Evolutionary conservation across 2,113 vertebrate species (phyloP).

Genomic region (Plecturocebus donacophilus): DNA sequence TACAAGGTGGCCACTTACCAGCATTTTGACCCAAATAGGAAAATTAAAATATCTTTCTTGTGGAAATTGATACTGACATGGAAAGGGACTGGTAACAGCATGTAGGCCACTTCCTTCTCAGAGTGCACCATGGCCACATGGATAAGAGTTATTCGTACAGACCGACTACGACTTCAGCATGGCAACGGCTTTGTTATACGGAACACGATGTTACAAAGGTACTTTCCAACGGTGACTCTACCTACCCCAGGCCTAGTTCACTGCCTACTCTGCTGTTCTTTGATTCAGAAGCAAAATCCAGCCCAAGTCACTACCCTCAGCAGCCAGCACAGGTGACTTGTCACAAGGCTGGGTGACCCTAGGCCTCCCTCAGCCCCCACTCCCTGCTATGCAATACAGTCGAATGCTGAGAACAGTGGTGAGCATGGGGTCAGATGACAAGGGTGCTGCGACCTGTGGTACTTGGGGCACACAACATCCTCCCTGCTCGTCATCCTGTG

Average conservation of each 20-base stretch:
- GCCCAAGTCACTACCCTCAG: background rate
- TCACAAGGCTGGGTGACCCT: background rate
- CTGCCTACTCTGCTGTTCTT: background rate
- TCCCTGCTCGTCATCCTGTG: too few species aligned
- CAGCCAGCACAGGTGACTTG: background rate
- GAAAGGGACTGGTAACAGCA: background rate
- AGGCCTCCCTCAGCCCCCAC: background rate
- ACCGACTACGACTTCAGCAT: background rate
- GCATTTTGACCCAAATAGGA: background rate
- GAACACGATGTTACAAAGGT: background rate
- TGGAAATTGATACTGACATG: background rate
- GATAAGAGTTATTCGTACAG: fast-evolving
- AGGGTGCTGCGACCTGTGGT: too few species aligned
- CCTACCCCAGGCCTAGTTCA: background rate
- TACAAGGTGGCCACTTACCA: background rate
- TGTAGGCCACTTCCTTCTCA: background rate
- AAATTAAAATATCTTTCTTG: background rate
- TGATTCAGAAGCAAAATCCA: background rate
- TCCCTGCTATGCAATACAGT: too few species aligned
- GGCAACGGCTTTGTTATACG: background rate
- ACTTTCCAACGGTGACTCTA: background rate
- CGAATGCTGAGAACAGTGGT: too few species aligned
- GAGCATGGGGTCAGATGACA: background rate
- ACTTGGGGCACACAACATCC: background rate
- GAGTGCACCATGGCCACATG: background rate